Evolutionary conservation across 1,140 invertebrate genomes (phyloP).

Genomic region (Diabrotica virgifera): DNA sequence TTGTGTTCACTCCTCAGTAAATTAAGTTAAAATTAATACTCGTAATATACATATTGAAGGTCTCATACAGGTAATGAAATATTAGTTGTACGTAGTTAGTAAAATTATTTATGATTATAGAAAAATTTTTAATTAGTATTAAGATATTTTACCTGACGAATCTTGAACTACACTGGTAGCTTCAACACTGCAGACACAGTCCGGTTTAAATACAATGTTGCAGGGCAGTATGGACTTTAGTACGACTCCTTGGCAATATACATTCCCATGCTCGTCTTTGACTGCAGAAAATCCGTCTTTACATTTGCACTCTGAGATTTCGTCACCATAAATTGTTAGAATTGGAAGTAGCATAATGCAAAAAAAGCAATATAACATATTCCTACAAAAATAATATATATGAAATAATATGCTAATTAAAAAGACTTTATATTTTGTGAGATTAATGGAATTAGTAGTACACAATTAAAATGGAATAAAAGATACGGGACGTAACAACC

Average conservation of each 20-base stretch:
- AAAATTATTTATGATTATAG: background rate
- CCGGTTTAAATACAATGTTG: slow-evolving; percentile 13
- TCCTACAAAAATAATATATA: too few species aligned
- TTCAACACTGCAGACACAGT: slow-evolving; percentile 2
- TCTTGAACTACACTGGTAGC: slow-evolving; percentile 16
- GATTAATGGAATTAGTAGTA: too few species aligned
- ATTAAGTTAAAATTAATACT: too few species aligned
- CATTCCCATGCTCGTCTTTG: slow-evolving; percentile 6
- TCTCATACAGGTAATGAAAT: too few species aligned
- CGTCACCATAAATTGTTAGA: slow-evolving; percentile 1
- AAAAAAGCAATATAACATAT: background rate
- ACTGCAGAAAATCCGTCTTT: slow-evolving; percentile 4
- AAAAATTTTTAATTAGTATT: background rate
- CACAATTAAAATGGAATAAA: too few species aligned
- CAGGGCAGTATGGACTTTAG: slow-evolving; percentile 18
- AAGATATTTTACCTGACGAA: slow-evolving; percentile 10
- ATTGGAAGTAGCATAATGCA: background rate
- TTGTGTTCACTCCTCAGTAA: too few species aligned
- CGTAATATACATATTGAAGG: too few species aligned
- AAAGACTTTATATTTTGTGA: too few species aligned
- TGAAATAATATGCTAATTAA: too few species aligned
- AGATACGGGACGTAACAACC: too few species aligned
- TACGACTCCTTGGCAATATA: slow-evolving; percentile 13
- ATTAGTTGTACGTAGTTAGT: too few species aligned
- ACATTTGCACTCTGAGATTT: slow-evolving; percentile 18